Conservation (phyloP, 2,797 vertebrate genomes). For the Rhynchonycteris naso region DNA sequence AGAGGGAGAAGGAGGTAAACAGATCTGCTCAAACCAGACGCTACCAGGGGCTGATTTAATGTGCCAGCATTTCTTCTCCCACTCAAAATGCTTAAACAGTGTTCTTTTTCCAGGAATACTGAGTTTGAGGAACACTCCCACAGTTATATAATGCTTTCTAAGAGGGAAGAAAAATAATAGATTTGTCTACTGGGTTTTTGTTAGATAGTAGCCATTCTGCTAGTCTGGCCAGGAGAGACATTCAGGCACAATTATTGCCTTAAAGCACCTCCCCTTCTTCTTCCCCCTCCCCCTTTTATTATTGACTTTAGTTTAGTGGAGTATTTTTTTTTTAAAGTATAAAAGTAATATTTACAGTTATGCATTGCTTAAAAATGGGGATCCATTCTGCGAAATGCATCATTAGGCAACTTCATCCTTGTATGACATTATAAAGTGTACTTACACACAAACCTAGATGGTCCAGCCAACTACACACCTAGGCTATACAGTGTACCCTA, state of each 20-base stretch:
- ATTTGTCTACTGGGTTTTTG: neutral
- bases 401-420: neutral
- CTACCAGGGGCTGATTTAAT: neutral
- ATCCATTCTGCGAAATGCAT: neutral
- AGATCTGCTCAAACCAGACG: neutral
- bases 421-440: neutral
- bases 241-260: neutral
- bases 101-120: neutral
- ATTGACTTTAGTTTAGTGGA: neutral
- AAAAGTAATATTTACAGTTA: neutral
- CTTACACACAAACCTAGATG: neutral
- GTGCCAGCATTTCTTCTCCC: conserved; percentile 25
- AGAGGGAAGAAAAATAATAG: neutral
- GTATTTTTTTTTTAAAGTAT: neutral
- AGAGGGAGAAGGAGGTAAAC: neutral
- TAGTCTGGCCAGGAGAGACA: neutral
- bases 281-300: neutral
- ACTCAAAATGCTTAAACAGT: conserved; percentile 31
- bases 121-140: neutral
- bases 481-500: neutral
- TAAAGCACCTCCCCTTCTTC: neutral
- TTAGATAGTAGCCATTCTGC: neutral
- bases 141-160: conserved; percentile 21
- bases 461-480: neutral
- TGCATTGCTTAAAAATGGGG: neutral